Evolutionary conservation across 2,888 invertebrate species (phyloP).

Genomic region (Rhorus exstirpatorius): DNA sequence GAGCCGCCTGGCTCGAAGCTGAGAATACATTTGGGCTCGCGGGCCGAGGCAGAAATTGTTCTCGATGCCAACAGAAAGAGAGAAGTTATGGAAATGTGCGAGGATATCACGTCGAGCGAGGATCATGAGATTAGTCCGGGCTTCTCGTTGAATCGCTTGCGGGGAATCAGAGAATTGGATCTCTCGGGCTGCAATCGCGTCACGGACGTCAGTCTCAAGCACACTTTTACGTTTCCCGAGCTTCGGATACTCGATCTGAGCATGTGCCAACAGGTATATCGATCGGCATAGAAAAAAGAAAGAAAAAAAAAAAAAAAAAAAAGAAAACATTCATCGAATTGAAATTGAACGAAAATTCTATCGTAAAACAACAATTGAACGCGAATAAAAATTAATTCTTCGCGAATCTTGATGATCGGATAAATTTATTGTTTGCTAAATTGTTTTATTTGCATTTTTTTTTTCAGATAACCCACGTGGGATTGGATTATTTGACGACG

Average conservation of each 20-base stretch:
- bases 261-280: slow-evolving; percentile 88
- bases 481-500: slow-evolving; percentile 89
- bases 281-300: not conserved
- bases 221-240: slow-evolving; percentile 90
- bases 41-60: slow-evolving; percentile 91
- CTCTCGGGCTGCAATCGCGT: slow-evolving; percentile 91
- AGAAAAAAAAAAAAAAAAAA: not conserved
- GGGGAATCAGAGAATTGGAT: slow-evolving; percentile 88
- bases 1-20: slow-evolving; percentile 74
- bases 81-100: slow-evolving; percentile 89
- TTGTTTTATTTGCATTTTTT: slow-evolving; percentile 75
- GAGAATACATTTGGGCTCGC: slow-evolving; percentile 88
- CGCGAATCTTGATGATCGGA: too few relatives aligned
- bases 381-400: too few relatives aligned
- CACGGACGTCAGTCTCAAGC: slow-evolving; percentile 91
- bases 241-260: slow-evolving; percentile 89
- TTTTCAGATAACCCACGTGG: slow-evolving; percentile 88
- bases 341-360: too few relatives aligned
- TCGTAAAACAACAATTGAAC: too few relatives aligned
- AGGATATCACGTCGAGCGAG: slow-evolving; percentile 84
- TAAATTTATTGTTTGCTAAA: too few relatives aligned
- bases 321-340: not conserved
- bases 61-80: slow-evolving; percentile 89
- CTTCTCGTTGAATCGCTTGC: slow-evolving; percentile 79
- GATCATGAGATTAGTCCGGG: slow-evolving; percentile 69